Evolutionary conservation across 2,888 invertebrate species (phyloP).

Genomic region (Synanthedon myopaeformis): DNA sequence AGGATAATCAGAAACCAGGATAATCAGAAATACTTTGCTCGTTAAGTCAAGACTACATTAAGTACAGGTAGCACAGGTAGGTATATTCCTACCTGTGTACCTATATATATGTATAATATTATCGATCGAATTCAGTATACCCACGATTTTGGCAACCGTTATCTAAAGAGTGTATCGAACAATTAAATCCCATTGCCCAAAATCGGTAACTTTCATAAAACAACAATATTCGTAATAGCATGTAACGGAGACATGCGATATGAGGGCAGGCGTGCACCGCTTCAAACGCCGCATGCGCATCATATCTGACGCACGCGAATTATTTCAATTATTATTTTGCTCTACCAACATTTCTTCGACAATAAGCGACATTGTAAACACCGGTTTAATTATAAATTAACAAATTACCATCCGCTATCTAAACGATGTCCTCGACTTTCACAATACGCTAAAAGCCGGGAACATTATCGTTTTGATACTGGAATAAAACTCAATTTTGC

Average conservation of each 20-base stretch:
- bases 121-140: neutral
- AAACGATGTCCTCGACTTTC: no score
- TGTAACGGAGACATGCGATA: slow-evolving; percentile 23
- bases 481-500: no score
- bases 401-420: no score
- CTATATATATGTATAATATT: neutral
- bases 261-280: neutral
- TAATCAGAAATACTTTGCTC: no score
- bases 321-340: neutral
- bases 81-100: no score
- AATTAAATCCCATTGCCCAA: slow-evolving; percentile 7
- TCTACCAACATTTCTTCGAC: neutral
- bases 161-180: slow-evolving; percentile 14
- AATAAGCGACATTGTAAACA: neutral
- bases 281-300: slow-evolving; percentile 22
- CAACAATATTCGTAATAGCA: slow-evolving; percentile 29
- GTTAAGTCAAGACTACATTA: no score
- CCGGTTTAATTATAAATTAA: neutral
- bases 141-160: slow-evolving; percentile 13
- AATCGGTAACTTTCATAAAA: slow-evolving; percentile 38
- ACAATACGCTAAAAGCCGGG: no score
- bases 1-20: no score
- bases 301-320: slow-evolving; percentile 17
- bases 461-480: no score
- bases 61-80: no score